These are phyloP conservation scores for Catocala nupta DNA, from an alignment of 2,888 invertebrate species.

Conservation along the genomic window DNA sequence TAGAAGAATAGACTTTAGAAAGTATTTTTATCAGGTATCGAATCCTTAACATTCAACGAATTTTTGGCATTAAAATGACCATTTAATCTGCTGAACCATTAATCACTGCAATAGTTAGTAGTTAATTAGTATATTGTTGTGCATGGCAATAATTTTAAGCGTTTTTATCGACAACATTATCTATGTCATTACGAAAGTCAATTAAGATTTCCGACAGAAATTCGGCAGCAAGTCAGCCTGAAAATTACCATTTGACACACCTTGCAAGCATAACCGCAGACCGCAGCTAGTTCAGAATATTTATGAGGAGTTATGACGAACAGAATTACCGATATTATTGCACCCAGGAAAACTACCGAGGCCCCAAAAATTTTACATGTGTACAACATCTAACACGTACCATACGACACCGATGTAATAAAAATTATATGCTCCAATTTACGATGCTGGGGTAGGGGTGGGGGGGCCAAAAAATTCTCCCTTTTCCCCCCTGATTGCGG, in stretches of 20 bases:
- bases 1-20: no score
- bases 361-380: conserved; percentile 32
- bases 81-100: no score
- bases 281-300: neutral
- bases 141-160: no score
- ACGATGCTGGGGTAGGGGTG: conserved; percentile 70
- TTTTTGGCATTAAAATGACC: no score
- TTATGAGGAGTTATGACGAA: conserved; percentile 1
- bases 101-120: no score
- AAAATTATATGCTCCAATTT: conserved; percentile 88
- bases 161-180: no score
- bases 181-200: no score
- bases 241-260: neutral
- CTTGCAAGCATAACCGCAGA: neutral
- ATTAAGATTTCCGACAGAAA: no score
- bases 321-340: conserved; percentile 17
- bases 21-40: no score
- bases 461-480: conserved; percentile 76
- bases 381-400: conserved; percentile 57
- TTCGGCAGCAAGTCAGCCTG: no score
- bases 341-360: conserved; percentile 23
- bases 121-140: no score
- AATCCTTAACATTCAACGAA: no score
- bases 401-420: conserved; percentile 84
- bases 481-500: conserved; percentile 82